Conservation (phyloP, 2,797 vertebrate species). For the Gobio occitaniae region DNA sequence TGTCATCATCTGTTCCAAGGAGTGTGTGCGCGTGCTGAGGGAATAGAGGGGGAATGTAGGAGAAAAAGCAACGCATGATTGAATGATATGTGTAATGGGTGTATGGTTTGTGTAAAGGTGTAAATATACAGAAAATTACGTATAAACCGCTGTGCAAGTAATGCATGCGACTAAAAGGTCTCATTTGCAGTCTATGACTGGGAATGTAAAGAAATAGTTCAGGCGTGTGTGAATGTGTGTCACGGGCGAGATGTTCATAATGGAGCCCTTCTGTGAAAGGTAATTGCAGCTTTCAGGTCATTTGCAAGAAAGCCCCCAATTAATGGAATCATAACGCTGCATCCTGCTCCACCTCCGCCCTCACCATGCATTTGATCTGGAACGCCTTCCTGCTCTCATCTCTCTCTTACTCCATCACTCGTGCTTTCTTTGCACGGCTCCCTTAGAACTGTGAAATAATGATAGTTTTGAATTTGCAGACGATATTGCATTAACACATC, state of each 20-base stretch:
- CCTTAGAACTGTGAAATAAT: conserved; percentile 53
- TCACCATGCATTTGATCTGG: conserved; percentile 56
- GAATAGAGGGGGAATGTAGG: conserved; percentile 16
- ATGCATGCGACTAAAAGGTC: neutral
- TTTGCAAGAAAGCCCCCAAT: conserved; percentile 63
- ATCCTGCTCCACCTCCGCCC: conserved; percentile 28
- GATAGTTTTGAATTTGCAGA: conserved; percentile 54
- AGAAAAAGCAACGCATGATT: conserved; percentile 28
- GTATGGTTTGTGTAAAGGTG: conserved; percentile 20
- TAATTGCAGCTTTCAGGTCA: conserved; percentile 61
- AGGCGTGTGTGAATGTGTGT: conserved; percentile 33
- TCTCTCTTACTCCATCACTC: conserved; percentile 18
- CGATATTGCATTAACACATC: conserved; percentile 39
- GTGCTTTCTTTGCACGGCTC: conserved; percentile 18
- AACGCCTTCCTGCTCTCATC: conserved; percentile 18
- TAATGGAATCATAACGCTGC: conserved; percentile 57
- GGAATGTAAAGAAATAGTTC: conserved; percentile 14
- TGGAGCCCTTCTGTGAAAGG: conserved; percentile 41
- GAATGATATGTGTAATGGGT: conserved; percentile 14
- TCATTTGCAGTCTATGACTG: neutral
- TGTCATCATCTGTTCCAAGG: conserved; percentile 56
- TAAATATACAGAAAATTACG: neutral
- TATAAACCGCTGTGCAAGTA: conserved; percentile 9
- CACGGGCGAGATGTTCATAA: conserved; percentile 43
- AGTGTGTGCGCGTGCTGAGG: conserved; percentile 31